A percentile compares a stretch with the other conserved stretches of the same genome.
phyloP scores from a whole-genome alignment of 1,140 invertebrate genomes.

The Drosophila ambigua region DNA sequence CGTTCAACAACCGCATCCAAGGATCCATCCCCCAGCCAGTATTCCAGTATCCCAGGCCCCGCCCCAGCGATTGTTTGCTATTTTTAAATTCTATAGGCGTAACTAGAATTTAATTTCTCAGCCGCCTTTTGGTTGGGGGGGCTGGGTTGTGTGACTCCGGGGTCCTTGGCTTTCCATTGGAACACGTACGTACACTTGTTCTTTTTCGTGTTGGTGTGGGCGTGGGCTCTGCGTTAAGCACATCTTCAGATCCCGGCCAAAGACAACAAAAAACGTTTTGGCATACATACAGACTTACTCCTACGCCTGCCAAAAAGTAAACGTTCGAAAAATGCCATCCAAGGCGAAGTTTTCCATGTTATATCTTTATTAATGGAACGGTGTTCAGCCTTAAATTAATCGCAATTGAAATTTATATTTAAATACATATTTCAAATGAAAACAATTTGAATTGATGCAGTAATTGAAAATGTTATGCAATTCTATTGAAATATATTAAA shows the following conservation, averaged over 20 bases:
- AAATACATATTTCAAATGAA: not conserved
- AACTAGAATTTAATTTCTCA: constrained; percentile 72
- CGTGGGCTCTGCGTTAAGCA: constrained; percentile 27
- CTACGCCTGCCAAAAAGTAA: constrained; percentile 7
- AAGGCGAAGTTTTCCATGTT: not conserved
- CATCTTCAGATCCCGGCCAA: constrained; percentile 11
- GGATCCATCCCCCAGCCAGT: constrained; percentile 27
- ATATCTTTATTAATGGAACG: constrained; percentile 25
- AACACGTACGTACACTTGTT: constrained; percentile 51
- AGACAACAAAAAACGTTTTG: constrained; percentile 30
- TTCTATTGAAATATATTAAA: no score
- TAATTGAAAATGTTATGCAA: no score
- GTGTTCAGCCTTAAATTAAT: constrained; percentile 5
- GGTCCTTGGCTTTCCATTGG: constrained; percentile 12
- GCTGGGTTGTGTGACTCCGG: constrained; percentile 28
- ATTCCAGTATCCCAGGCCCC: not conserved
- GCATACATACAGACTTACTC: not conserved
- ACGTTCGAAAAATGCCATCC: no score
- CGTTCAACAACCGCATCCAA: constrained; percentile 62
- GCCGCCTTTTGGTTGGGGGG: constrained; percentile 31
- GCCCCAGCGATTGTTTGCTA: constrained; percentile 31
- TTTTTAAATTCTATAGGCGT: constrained; percentile 67
- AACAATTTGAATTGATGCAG: not conserved
- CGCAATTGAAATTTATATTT: not conserved
- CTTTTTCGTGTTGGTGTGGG: not conserved